Evolutionary conservation across 2,888 invertebrate genomes (phyloP), one percentile per base, ranked within the genome.

Genomic region (Archips xylosteana): DNA sequence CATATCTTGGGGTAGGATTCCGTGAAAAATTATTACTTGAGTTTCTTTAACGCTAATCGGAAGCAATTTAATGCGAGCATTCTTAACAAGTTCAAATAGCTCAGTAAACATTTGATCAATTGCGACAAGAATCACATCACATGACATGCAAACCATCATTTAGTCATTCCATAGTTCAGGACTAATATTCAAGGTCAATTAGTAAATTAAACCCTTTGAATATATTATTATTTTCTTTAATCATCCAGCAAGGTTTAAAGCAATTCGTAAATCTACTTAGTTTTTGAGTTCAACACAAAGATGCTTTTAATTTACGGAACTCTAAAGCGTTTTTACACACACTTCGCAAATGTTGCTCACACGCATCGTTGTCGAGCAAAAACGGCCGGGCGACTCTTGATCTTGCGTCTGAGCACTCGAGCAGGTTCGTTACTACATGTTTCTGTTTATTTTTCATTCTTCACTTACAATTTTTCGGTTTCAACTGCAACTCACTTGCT

Each of bases 311-410:
- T 45, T 63, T 73, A 64, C 70, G 70, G 74, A 74, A 54, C 74
- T 65, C 74, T 61, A 70, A 74, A 70, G 69, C 67, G 49, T 69
- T 74, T 74, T 74, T 74, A 74, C 81, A 86, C 88, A 89, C 88
- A 88, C 87, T 82, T 80, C 81, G 86, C 92, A 91, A 89, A 92
- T 93, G 93, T 90, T 73, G 90, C 86, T 90, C 90, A 88, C 89
- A 90, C 88, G 89, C 90, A 88, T 82, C 82, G 88, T 75, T 79
- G 75, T 81, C 78, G 79, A 81, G 85, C 86, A 91, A 91, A 90
- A 91, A 89, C 82, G 80, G 79, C 82, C 82, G 81, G 83, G 80
- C 82, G 79, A 80, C 81, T 86, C 83, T 85, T 83, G 80, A 82
- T 85, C 82, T 83, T 80, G 78, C 75, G 79, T 77, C 80, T 82